Evolutionary conservation across 2,113 vertebrate genomes (phyloP).

Genomic region (Dasyprocta punctata): DNA sequence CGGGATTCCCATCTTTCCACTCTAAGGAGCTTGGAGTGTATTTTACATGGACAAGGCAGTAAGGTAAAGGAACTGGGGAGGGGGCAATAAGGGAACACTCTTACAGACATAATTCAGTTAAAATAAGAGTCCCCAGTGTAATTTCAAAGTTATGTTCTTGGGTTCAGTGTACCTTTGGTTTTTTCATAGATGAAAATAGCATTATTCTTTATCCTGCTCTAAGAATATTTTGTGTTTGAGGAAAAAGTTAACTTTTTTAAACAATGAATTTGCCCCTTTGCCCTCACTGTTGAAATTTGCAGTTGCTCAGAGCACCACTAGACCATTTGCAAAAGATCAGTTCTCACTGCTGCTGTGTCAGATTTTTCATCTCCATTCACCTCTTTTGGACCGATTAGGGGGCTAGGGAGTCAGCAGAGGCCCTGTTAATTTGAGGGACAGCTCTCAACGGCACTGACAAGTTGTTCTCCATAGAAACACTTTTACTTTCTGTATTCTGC

Average conservation of each 20-base stretch:
- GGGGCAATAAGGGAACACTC: too few relatives aligned
- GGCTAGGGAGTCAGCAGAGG: neutral
- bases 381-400: neutral
- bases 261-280: neutral
- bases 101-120: conserved; percentile 24
- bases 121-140: conserved; percentile 5
- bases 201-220: neutral
- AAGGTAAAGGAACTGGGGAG: neutral
- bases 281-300: neutral
- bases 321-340: neutral
- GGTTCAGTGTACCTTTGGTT: neutral
- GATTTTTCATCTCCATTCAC: neutral
- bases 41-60: neutral
- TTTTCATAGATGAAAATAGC: neutral
- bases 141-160: neutral
- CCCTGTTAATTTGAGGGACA: neutral
- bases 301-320: neutral
- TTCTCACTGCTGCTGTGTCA: neutral
- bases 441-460: neutral
- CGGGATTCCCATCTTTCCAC: neutral
- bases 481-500: neutral
- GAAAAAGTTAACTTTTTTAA: neutral
- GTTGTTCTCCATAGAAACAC: neutral
- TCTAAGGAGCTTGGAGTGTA: neutral
- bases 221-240: neutral